phyloP scores from a whole-genome alignment of 1,140 invertebrate genomes.

The Limonius californicus region DNA sequence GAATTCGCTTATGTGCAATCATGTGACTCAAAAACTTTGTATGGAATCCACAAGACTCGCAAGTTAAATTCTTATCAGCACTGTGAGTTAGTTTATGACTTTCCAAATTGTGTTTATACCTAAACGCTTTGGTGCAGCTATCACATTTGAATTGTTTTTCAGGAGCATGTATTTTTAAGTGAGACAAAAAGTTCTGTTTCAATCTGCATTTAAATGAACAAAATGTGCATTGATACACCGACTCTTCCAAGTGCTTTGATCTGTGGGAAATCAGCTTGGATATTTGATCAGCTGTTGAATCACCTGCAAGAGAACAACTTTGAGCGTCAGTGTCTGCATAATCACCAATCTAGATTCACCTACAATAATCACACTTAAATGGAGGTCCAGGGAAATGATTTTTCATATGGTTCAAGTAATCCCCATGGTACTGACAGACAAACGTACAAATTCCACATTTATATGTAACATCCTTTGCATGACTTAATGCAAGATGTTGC shows the following conservation, averaged over 20 bases:
- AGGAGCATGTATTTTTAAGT: slow-evolving; percentile 44
- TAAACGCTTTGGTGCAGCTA: slow-evolving; percentile 43
- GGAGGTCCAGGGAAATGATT: slow-evolving; percentile 61
- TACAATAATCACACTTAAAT: slow-evolving; percentile 61
- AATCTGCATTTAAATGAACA: slow-evolving; percentile 52
- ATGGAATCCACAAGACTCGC: slow-evolving; percentile 63
- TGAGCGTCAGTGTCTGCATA: too few species aligned
- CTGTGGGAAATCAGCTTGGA: slow-evolving; percentile 43
- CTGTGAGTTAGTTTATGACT: slow-evolving; percentile 57
- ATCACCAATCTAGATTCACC: too few species aligned
- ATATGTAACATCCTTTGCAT: slow-evolving; percentile 58
- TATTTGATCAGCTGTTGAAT: slow-evolving; percentile 40
- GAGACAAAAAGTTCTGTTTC: slow-evolving; percentile 52
- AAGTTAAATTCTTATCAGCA: slow-evolving; percentile 53
- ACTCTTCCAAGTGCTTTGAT: slow-evolving; percentile 44
- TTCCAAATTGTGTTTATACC: slow-evolving; percentile 52
- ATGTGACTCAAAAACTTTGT: slow-evolving; percentile 67
- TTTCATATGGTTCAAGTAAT: slow-evolving; percentile 64
- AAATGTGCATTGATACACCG: slow-evolving; percentile 48
- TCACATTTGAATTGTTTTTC: slow-evolving; percentile 46
- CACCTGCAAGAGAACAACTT: slow-evolving; percentile 34
- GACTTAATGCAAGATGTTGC: slow-evolving; percentile 52
- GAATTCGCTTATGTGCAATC: slow-evolving; percentile 61
- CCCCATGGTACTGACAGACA: slow-evolving; percentile 60
- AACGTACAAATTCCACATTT: slow-evolving; percentile 62